phyloP scores from a whole-genome alignment of 2,113 vertebrate genomes.

The Cyprinodon tularosa region DNA sequence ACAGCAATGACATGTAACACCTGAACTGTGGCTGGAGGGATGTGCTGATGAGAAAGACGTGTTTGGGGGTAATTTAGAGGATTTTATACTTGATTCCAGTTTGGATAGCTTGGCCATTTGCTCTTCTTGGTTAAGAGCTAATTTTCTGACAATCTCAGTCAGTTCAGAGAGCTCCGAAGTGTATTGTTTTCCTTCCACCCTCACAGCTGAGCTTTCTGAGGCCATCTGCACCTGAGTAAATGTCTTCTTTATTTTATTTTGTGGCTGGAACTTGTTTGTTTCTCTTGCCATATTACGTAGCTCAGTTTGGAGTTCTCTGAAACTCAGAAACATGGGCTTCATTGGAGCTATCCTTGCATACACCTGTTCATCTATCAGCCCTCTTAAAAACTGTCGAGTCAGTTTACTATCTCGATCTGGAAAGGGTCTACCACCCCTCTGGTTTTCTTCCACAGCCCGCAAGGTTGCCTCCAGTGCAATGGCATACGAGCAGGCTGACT shows the following conservation, averaged over 20 bases:
- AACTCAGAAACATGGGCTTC: neutral
- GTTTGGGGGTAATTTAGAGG: neutral
- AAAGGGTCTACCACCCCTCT: conserved; percentile 8
- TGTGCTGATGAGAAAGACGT: neutral
- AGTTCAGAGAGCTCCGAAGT: too few relatives aligned
- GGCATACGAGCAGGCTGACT: conserved; percentile 37
- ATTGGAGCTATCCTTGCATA: conserved; percentile 14
- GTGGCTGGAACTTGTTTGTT: neutral
- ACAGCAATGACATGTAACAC: neutral
- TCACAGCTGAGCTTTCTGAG: neutral
- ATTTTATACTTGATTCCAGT: neutral
- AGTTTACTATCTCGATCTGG: conserved; percentile 29
- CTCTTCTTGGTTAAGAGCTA: too few relatives aligned
- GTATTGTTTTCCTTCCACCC: neutral
- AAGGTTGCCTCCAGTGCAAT: conserved; percentile 21
- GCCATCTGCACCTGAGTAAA: neutral
- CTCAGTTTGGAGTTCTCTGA: neutral
- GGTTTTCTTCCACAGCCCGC: conserved; percentile 10
- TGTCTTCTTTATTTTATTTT: neutral
- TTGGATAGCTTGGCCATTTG: neutral
- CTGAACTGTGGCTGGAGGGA: neutral
- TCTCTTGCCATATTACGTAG: neutral
- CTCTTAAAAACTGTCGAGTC: conserved; percentile 20
- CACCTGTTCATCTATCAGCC: conserved; percentile 21
- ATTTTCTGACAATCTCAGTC: too few relatives aligned